Evolutionary conservation across 2,797 vertebrate species (phyloP).

Genomic region (Brachymystax lenok): DNA sequence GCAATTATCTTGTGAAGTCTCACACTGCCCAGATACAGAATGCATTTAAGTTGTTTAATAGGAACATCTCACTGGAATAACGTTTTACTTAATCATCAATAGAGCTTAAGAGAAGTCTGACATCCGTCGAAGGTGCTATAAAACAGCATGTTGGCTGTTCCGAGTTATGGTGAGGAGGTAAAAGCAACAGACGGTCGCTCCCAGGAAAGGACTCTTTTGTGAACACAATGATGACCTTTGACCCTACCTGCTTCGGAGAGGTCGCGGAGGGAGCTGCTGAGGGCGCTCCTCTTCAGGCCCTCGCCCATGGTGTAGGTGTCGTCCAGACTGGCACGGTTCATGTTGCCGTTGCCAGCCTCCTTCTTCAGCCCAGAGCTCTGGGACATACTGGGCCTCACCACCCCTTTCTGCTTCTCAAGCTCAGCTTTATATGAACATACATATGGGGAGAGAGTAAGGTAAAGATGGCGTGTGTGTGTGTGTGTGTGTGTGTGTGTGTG

Average conservation of each 20-base stretch:
- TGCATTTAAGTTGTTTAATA: background rate
- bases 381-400: constrained; percentile 93
- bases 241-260: constrained; percentile 94
- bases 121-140: background rate
- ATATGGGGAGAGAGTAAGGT: background rate
- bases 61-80: background rate
- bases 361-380: constrained; percentile 96
- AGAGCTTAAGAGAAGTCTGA: too few relatives aligned
- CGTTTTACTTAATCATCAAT: background rate
- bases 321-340: constrained; percentile 92
- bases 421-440: constrained; percentile 78
- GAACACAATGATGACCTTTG: constrained; percentile 11
- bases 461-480: too few relatives aligned
- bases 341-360: constrained; percentile 85
- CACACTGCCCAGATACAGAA: background rate
- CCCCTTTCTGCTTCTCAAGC: constrained; percentile 97
- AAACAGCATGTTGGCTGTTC: background rate
- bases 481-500: background rate
- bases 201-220: background rate
- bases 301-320: constrained; percentile 93
- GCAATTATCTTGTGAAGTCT: background rate
- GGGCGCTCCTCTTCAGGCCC: constrained; percentile 93
- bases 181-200: background rate
- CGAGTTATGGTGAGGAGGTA: background rate
- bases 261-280: constrained; percentile 95